These are phyloP conservation scores for Dryomyza anilis DNA, from an alignment of 2,888 invertebrate genomes.

Conservation along the genomic window DNA sequence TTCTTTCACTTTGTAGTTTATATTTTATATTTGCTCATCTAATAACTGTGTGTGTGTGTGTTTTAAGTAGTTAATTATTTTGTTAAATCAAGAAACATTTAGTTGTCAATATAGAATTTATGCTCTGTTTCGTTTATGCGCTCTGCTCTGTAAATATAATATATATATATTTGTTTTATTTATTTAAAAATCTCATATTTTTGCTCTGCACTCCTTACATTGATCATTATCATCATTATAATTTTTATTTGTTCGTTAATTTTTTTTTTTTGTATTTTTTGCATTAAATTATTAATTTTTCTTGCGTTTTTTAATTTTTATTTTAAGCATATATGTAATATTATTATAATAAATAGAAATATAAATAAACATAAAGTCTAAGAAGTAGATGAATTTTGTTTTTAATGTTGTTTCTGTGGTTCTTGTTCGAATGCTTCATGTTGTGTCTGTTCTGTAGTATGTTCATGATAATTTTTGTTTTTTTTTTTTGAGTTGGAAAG, in stretches of 20 bases:
- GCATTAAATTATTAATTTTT: constrained; percentile 31
- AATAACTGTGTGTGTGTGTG: too few species aligned
- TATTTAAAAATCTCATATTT: too few species aligned
- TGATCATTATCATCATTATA: too few species aligned
- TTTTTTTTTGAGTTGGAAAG: constrained; percentile 13
- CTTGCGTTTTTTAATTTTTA: constrained; percentile 4
- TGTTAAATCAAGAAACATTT: too few species aligned
- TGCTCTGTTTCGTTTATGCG: too few species aligned
- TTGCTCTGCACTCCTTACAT: too few species aligned
- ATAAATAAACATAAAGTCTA: not conserved
- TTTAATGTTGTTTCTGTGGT: constrained; percentile 22
- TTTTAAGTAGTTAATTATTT: too few species aligned
- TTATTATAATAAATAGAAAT: constrained; percentile 24
- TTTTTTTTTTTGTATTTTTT: too few species aligned
- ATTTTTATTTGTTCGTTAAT: too few species aligned
- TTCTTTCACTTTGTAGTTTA: constrained; percentile 17
- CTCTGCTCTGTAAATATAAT: too few species aligned
- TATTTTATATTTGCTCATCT: not conserved
- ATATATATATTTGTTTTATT: too few species aligned
- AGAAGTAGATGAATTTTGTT: not conserved
- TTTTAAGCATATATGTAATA: constrained; percentile 34
- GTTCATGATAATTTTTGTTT: constrained; percentile 6
- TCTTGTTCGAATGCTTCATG: constrained; percentile 17
- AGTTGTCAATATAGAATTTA: too few species aligned
- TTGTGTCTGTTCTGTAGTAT: constrained; percentile 15